Base-by-base conservation (phyloP, 2,113 vertebrate species). In the Dryoscopus gambensis region DNA sequence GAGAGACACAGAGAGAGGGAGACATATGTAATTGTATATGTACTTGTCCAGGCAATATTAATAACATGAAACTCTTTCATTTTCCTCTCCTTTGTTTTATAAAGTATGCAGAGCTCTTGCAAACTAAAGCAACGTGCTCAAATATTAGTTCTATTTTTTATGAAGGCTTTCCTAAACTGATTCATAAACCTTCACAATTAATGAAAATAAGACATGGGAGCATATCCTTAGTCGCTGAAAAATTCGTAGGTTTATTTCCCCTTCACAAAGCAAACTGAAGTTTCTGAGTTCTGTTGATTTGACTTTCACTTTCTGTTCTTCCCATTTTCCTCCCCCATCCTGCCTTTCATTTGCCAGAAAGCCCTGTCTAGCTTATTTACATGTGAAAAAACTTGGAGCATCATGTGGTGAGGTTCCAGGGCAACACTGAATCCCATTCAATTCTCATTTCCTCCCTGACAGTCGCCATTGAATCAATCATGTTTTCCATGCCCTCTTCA, bases 331-430 rank as follows among this genome's bases (percentile, higher is more conserved):
- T 96, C 92, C 95, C 97, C 95, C 97, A 94, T 74, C 91, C 95
- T 67, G 75, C 90, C 71, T 97, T 98, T 98, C 97, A 98, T 98
- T 98, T 98, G 97, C 96, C 96, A 97, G 96, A 97, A 97, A 96
- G 95, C 96, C 92, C 97, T 97, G 97, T 97, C 97, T 97, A 69
- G 91, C 98, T 98, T 98, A 99, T 99, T 99, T 99, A 98, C 99
- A 99, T 99, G 98, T 98, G 98, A 99, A 99, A 99, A 98, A 98
- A 98, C 94, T 96, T 97, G 94, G 96, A 98, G 98, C 98, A 98
- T 98, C 98, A 97, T 98, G 98, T 98, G 98, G 98, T 98, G 98
- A 98, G 98, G 98, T 98, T 98, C 89, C 92, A 93, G 97, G 92
- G 95, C 98, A 98, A 98, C 98, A 98, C 97, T 97, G 98, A 97